These are phyloP conservation scores for Monomorium pharaonis DNA, from an alignment of 1,140 invertebrate species.

Conservation along the genomic window DNA sequence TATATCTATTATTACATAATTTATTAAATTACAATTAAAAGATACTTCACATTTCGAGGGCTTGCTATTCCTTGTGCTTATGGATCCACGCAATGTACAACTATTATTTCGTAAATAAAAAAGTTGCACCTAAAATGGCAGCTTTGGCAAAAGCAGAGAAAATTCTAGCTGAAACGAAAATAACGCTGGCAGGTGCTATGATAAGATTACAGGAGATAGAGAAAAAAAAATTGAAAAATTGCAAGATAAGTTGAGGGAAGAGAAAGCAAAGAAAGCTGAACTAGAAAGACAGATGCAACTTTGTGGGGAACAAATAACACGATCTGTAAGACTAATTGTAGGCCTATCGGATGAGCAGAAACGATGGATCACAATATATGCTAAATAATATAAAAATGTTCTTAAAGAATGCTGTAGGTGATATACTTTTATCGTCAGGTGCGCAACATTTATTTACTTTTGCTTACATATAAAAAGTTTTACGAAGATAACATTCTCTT, in stretches of 20 bases:
- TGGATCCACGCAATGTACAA: conserved; percentile 90
- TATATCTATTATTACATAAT: too few species aligned
- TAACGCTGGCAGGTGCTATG: conserved; percentile 86
- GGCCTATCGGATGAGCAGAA: conserved; percentile 86
- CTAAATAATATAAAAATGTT: conserved; percentile 87
- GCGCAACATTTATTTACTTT: background rate
- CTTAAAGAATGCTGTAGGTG: conserved; percentile 88
- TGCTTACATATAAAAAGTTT: background rate
- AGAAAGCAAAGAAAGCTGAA: conserved; percentile 88
- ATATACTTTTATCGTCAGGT: conserved; percentile 86
- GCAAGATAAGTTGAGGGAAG: conserved; percentile 87
- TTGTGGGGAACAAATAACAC: conserved; percentile 91
- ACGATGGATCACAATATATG: conserved; percentile 89
- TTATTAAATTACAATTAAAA: conserved; percentile 31
- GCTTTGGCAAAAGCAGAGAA: conserved; percentile 87
- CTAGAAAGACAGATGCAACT: conserved; percentile 91
- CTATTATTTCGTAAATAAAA: conserved; percentile 87
- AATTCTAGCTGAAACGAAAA: conserved; percentile 88
- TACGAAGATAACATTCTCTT: background rate
- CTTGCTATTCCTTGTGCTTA: conserved; percentile 90
- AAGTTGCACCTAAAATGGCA: conserved; percentile 87
- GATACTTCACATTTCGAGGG: conserved; percentile 89
- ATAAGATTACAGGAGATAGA: conserved; percentile 87
- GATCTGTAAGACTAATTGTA: conserved; percentile 90
- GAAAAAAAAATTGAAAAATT: conserved; percentile 88